phyloP scores from a whole-genome alignment of 2,888 invertebrate species.

The Poecilobothrus nobilitatus region DNA sequence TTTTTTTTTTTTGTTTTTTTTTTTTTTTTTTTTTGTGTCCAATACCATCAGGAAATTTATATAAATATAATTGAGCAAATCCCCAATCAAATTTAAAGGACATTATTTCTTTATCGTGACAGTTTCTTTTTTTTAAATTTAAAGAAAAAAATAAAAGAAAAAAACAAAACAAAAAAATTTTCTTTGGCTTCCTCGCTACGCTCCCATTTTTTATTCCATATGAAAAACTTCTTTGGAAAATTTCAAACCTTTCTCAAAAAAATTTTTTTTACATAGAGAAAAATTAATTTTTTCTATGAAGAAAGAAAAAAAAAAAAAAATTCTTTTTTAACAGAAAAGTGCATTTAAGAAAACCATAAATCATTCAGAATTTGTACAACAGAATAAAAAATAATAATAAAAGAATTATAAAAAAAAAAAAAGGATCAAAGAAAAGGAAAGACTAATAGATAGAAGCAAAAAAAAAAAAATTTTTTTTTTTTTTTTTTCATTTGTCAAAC shows the following conservation, averaged over 20 bases:
- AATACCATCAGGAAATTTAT: background rate
- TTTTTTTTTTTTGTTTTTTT: no score
- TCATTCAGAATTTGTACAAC: background rate
- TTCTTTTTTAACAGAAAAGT: background rate
- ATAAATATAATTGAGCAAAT: constrained; percentile 1
- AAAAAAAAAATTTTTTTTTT: no score
- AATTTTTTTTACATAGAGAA: background rate
- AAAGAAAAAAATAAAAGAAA: no score
- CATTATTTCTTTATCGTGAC: constrained; percentile 1
- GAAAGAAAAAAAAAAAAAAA: background rate
- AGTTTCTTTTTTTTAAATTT: background rate
- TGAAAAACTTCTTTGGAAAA: no score
- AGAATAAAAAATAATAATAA: no score
- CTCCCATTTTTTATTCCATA: no score
- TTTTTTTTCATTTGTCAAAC: no score
- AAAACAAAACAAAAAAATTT: no score
- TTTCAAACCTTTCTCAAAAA: background rate
- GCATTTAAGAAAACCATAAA: constrained; percentile 1
- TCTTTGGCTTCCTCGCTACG: no score
- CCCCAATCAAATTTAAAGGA: constrained; percentile 6
- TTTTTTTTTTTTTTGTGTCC: background rate
- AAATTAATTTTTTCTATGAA: background rate
- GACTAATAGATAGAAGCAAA: no score
- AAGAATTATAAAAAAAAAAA: no score
- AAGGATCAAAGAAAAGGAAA: no score